These are phyloP conservation scores for Tiaroga cobitis DNA, from an alignment of 2,797 vertebrate species.

Conservation along the genomic window DNA sequence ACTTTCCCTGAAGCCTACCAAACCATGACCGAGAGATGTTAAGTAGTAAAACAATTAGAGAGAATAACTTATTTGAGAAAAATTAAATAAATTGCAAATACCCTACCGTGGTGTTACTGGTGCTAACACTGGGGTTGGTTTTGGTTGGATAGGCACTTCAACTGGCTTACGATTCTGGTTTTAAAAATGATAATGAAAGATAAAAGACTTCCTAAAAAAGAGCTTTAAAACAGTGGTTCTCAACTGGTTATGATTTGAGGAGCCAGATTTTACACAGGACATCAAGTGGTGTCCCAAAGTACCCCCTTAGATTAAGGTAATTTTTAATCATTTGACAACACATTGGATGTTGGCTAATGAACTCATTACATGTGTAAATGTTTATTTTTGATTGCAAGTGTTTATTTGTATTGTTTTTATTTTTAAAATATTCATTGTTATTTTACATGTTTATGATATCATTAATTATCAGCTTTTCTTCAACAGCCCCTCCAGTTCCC, in stretches of 20 bases:
- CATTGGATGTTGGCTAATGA: not conserved
- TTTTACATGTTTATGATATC: not conserved
- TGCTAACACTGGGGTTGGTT: not conserved
- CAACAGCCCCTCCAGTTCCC: not conserved
- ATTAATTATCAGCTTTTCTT: not conserved
- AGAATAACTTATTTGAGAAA: not conserved
- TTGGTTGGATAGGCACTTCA: slow-evolving; percentile 24
- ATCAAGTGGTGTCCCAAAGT: not conserved
- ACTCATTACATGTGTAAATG: not conserved
- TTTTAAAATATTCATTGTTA: not conserved
- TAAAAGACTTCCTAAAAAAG: not conserved
- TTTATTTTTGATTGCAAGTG: not conserved
- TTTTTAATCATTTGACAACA: not conserved
- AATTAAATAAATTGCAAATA: not conserved
- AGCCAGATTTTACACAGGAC: not conserved
- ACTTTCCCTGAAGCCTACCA: slow-evolving; percentile 61
- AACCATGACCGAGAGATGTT: not conserved
- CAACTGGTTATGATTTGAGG: not conserved
- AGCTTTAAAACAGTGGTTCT: not conserved
- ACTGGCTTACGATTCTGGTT: slow-evolving; percentile 27
- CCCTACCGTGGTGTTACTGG: not conserved
- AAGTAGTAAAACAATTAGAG: not conserved
- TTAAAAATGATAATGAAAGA: not conserved
- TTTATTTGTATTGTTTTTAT: not conserved
- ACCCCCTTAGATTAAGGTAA: not conserved